Evolutionary conservation across 2,113 vertebrate species (phyloP).

Genomic region (Ceratotherium simum): DNA sequence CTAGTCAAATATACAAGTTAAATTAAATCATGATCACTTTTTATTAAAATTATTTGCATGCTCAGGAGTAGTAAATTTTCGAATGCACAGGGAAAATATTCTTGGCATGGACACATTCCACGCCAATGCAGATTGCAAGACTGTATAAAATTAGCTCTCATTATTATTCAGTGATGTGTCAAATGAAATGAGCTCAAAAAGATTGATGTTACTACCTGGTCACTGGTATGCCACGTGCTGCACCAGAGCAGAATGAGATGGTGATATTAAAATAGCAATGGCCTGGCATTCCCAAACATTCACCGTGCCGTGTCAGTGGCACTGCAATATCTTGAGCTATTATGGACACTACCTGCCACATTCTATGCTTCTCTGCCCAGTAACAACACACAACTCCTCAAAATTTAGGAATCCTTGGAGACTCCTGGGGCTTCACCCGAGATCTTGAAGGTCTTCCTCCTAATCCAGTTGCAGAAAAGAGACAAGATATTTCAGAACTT

Average conservation of each 20-base stretch:
- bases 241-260: neutral
- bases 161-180: conserved; percentile 63
- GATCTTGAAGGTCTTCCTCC: neutral
- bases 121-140: neutral
- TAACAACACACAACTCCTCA: neutral
- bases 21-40: conserved; percentile 69
- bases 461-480: neutral
- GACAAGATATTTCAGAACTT: neutral
- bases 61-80: conserved; percentile 60
- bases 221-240: neutral
- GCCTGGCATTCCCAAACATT: neutral
- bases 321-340: neutral
- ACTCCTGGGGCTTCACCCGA: neutral
- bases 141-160: conserved; percentile 71
- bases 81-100: conserved; percentile 47
- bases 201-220: conserved; percentile 29
- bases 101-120: neutral
- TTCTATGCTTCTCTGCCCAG: neutral
- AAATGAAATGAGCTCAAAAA: conserved; percentile 70
- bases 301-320: neutral
- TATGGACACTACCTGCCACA: neutral
- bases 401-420: neutral
- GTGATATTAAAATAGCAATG: neutral
- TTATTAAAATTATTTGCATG: conserved; percentile 63
- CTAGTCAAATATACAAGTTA: conserved; percentile 23